Base-by-base conservation (phyloP, 2,888 invertebrate genomes). In the Aspidiotus destructor region DNA sequence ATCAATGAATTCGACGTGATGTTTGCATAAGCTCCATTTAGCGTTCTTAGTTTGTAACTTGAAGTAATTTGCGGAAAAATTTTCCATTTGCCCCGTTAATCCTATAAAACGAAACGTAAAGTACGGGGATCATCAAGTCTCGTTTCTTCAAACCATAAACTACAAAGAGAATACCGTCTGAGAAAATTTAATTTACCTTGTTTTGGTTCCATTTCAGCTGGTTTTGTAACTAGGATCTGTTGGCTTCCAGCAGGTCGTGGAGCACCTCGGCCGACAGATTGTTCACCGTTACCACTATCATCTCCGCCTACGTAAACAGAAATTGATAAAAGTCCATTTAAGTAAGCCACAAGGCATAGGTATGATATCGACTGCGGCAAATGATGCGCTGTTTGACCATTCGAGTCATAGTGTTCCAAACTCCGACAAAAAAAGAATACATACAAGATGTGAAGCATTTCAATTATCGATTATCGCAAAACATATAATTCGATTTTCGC, bases 1-100 rank as follows among this genome's bases (percentile, higher is more conserved):
- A 0, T 85, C 85, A 0, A 78, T 75, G 72, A 89, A 85, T 72
- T 88, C 87, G 0, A 92, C 89, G 3, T 84, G 81, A 75, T 91
- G 91, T 69, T 89, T 87, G 72, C 84, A 85, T 0, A 92, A 77
- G 0, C 83, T 80, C 89, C 90, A 92, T 61, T 85, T 80, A 5
- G 28, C 5, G 28, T 28, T 28, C 5, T 1, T 28, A 3, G 28
- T 28, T 5, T 28, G 28, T 28, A 28, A 28, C 1, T 28, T 5
- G 13, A 65, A 65, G n/a, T 65, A 55, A 60, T 65, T 65, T 48
- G 65, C 48, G 13, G 17, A n/a, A 8, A 65, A n/a, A 0, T 48
- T 57, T 0, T 58, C 13, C 40, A 10, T 8, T 15, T 41, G 7
- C 6, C 65, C 65, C 1, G 28, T 17, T 10, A 44, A 40, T 7